Conservation (phyloP, 2,797 vertebrate species). For the Sphaeramia orbicularis region DNA sequence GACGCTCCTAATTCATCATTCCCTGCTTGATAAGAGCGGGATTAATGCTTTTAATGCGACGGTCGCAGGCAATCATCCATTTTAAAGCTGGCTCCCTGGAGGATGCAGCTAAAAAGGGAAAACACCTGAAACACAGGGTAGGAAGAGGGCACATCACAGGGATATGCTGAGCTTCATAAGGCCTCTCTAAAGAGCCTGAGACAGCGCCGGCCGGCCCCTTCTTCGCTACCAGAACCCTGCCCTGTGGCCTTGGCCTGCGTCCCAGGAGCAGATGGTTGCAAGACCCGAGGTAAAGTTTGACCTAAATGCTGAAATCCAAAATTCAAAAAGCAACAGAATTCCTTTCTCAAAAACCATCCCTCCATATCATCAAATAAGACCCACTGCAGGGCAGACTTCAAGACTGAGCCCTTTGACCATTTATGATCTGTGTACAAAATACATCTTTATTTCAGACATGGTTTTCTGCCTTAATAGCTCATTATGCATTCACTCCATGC, state of each 20-base stretch:
- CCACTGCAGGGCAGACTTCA: conserved; percentile 40
- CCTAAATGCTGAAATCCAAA: conserved; percentile 81
- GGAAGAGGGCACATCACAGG: conserved; percentile 66
- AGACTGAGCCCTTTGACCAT: conserved; percentile 50
- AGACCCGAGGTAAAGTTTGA: conserved; percentile 84
- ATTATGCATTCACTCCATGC: conserved; percentile 80
- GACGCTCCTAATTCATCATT: conserved; percentile 86
- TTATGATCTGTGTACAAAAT: conserved; percentile 51
- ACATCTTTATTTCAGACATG: conserved; percentile 65
- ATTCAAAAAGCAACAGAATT: conserved; percentile 56
- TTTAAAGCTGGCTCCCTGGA: conserved; percentile 79
- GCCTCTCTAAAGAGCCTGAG: conserved; percentile 60
- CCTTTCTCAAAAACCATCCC: conserved; percentile 35
- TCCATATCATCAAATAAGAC: conserved; percentile 25
- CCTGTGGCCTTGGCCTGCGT: conserved; percentile 80
- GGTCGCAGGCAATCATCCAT: conserved; percentile 85
- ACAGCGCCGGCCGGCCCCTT: conserved; percentile 39
- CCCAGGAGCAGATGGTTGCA: conserved; percentile 84
- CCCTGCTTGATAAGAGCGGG: conserved; percentile 85
- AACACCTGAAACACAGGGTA: conserved; percentile 82
- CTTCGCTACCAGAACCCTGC: conserved; percentile 64
- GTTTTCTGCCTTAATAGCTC: conserved; percentile 76
- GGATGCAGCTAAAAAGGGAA: conserved; percentile 80
- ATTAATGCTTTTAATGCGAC: conserved; percentile 87
- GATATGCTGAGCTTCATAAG: conserved; percentile 50